A percentile compares a stretch with the other conserved stretches of the same genome.
Conservation (phyloP, 2,797 vertebrate species). For the Gallinago stenura region DNA sequence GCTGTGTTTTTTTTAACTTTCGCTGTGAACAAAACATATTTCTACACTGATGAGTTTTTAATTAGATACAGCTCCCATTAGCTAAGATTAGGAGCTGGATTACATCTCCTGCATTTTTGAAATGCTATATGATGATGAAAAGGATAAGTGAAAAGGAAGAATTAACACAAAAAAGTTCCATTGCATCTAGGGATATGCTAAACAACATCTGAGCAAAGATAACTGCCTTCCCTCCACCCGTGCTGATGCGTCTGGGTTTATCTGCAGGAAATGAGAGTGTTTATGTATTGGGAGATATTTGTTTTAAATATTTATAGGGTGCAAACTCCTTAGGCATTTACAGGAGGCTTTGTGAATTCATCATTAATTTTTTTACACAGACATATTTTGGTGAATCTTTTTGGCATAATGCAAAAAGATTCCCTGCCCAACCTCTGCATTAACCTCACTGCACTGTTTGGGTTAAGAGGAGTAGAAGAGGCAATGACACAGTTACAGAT, state of each 20-base stretch:
- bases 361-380: constrained; percentile 4
- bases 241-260: constrained; percentile 67
- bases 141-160: constrained; percentile 51
- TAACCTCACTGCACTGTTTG: neutral
- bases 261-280: constrained; percentile 67
- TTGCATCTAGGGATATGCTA: constrained; percentile 68
- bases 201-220: constrained; percentile 73
- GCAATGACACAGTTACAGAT: neutral
- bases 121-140: constrained; percentile 63
- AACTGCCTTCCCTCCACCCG: constrained; percentile 45
- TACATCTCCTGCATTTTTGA: constrained; percentile 64
- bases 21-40: constrained; percentile 57
- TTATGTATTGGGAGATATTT: constrained; percentile 75
- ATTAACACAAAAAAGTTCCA: constrained; percentile 43
- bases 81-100: constrained; percentile 62
- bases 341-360: constrained; percentile 62
- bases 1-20: neutral
- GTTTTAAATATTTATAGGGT: constrained; percentile 81
- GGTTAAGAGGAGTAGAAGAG: neutral
- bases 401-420: neutral
- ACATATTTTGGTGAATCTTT: constrained; percentile 30
- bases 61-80: constrained; percentile 64
- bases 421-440: neutral
- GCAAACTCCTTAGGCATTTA: constrained; percentile 69
- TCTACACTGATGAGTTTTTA: constrained; percentile 69